Percentiles rank a stretch among this genome's conserved stretches.
phyloP scores from a whole-genome alignment of 2,888 invertebrate genomes.

The Drosophila demipolita region DNA sequence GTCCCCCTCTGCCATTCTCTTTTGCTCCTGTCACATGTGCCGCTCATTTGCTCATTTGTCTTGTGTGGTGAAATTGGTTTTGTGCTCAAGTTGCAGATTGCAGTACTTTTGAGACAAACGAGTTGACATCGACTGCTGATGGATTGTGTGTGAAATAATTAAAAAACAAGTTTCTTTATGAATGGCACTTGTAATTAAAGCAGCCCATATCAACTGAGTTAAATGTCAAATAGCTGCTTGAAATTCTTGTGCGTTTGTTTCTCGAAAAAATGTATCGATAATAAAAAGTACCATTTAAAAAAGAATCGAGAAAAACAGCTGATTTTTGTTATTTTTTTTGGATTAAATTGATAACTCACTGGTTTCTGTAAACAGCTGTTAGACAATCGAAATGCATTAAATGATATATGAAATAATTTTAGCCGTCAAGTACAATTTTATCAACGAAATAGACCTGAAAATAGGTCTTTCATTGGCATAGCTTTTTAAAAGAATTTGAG shows the following conservation, averaged over 20 bases:
- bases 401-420: neutral
- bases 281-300: neutral
- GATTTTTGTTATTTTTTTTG: neutral
- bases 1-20: neutral
- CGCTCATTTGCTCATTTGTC: slow-evolving; percentile 56
- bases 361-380: neutral
- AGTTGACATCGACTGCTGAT: slow-evolving; percentile 24
- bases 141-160: slow-evolving; percentile 28
- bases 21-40: slow-evolving; percentile 18
- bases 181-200: slow-evolving; percentile 32
- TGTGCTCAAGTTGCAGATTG: slow-evolving; percentile 29
- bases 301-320: neutral
- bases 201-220: neutral
- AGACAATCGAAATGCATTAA: neutral
- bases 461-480: neutral
- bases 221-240: neutral
- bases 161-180: slow-evolving; percentile 1
- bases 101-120: slow-evolving; percentile 9
- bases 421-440: too few relatives aligned
- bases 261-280: neutral
- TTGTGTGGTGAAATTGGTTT: slow-evolving; percentile 14
- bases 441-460: neutral
- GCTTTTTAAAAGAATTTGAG: neutral
- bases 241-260: neutral
- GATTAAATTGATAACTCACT: neutral